phyloP scores from a whole-genome alignment of 2,797 vertebrate species.

The Myotis planiceps region DNA sequence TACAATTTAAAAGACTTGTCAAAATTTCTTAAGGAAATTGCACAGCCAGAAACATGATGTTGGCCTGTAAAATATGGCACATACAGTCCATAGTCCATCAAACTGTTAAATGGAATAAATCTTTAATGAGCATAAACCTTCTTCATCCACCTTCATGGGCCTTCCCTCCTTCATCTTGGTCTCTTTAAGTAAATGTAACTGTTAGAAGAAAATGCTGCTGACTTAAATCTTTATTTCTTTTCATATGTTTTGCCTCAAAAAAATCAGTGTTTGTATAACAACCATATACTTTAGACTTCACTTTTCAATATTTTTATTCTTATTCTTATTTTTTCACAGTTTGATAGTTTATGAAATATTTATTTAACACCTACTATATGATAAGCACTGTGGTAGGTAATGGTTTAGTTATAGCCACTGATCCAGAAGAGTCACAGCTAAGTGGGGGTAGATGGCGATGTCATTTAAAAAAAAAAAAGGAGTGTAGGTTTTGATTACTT shows the following conservation, averaged over 20 bases:
- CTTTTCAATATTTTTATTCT: neutral
- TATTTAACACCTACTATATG: neutral
- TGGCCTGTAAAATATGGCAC: neutral
- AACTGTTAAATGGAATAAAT: neutral
- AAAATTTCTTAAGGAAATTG: neutral
- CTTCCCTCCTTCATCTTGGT: neutral
- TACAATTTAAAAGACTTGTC: neutral
- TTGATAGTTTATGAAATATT: neutral
- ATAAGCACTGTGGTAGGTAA: neutral
- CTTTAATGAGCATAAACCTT: slow-evolving; percentile 22
- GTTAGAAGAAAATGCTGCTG: neutral
- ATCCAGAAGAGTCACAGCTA: neutral
- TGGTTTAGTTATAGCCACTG: neutral
- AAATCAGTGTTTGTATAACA: neutral
- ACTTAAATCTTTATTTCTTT: neutral
- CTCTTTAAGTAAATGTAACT: neutral
- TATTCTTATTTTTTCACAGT: neutral
- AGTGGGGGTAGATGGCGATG: neutral
- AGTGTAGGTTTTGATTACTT: neutral
- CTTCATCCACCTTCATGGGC: neutral
- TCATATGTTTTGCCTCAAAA: neutral
- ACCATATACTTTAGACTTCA: neutral
- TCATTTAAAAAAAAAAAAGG: neutral
- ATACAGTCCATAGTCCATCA: neutral
- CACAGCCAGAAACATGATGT: neutral